Evolutionary conservation across 2,113 vertebrate species (phyloP), one percentile per base, ranked within the genome.

Genomic region (Atlantisia rogersi): DNA sequence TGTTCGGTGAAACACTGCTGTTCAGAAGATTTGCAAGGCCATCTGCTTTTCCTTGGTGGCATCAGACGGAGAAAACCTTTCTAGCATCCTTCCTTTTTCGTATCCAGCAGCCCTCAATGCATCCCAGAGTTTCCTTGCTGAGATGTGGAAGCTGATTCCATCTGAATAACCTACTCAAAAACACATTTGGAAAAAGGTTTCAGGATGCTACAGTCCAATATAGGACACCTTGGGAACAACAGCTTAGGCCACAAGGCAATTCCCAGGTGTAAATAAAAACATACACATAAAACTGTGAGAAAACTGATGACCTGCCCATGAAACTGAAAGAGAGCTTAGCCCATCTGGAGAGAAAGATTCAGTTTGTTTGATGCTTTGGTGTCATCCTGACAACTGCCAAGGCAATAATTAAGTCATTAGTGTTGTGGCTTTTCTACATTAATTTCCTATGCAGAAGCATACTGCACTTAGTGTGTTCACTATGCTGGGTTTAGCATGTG

Each of bases 321-420:
- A 93, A 84, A 58, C 7, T 15, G 37, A 88, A 85, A 68, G 62
- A 69, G 56, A 69, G 3, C 9, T 74, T 55, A 83, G 56, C 8
- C 26, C 24, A 65, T 39, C 4, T 75, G 29, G 16, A 14, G 21
- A 77, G 62, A 65, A 92, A 90, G 37, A 64, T 37, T 62, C 56
- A 9, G 9, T 46, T 78, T 88, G 82, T 69, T 64, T 88, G 59
- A 42, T 85, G 56, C 50, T 90, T 85, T 88, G 29, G 42, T 69
- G 59, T 85, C 55, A 82, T 76, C 39, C 39, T 77, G 74, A 82
- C 31, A 76, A 82, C 44, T n/a, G 70, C 48, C 50, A 79, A 76
- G 44, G n/a, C 74, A 87, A 65, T 80, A 94, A 95, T 92, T 76
- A 94, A 95, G 62, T 90, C 50, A 55, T 86, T 62, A 95, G 69